phyloP scores from a whole-genome alignment of 2,888 invertebrate species.

The Tetragonisca angustula region DNA sequence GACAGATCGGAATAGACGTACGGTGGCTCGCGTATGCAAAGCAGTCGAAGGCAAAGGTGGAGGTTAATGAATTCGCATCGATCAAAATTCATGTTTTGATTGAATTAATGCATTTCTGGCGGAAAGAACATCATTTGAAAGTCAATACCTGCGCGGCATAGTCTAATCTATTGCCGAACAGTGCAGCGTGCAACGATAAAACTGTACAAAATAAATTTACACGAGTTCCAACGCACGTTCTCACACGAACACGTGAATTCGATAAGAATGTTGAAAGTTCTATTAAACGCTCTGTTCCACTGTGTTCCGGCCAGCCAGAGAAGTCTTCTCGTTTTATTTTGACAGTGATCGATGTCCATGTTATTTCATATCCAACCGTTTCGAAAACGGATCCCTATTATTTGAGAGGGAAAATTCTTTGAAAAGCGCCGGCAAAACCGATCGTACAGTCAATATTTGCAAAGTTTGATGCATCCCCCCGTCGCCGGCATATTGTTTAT shows the following conservation, averaged over 20 bases:
- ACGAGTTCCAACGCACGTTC: constrained; percentile 23
- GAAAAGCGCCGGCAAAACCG: constrained; percentile 32
- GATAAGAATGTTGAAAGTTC: constrained; percentile 59
- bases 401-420: constrained; percentile 45
- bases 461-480: constrained; percentile 38
- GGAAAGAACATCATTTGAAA: constrained; percentile 22
- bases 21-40: background rate
- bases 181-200: constrained; percentile 10
- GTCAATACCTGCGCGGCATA: constrained; percentile 5
- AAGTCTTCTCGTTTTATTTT: constrained; percentile 65
- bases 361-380: constrained; percentile 68
- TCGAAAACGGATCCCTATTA: constrained; percentile 63
- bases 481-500: constrained; percentile 14
- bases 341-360: constrained; percentile 71
- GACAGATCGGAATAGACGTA: background rate
- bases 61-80: background rate
- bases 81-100: constrained; percentile 14
- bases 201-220: constrained; percentile 56
- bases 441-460: constrained; percentile 40
- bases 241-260: constrained; percentile 24
- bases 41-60: background rate
- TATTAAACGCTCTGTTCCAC: constrained; percentile 66
- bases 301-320: constrained; percentile 44
- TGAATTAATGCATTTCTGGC: constrained; percentile 28
- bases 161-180: constrained; percentile 21